These are phyloP conservation scores for Glossophaga mutica DNA, from an alignment of 2,797 vertebrate genomes.

Conservation along the genomic window DNA sequence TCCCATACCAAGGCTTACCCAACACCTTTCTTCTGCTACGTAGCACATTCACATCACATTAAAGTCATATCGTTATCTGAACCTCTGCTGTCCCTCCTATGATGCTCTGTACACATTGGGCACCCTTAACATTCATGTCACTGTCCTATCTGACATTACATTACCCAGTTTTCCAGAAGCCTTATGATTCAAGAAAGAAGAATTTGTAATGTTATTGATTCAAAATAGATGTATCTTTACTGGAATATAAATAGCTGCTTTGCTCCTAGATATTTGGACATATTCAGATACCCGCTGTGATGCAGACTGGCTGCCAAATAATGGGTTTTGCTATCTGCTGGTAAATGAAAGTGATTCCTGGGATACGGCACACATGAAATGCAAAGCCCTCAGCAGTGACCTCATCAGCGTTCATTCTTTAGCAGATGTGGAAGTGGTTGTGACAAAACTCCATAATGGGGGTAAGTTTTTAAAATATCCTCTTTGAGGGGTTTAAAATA, in stretches of 20 bases:
- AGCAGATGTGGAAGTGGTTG: slow-evolving; percentile 89
- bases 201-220: slow-evolving; percentile 36
- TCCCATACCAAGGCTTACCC: background rate
- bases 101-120: background rate
- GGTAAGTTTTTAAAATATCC: slow-evolving; percentile 79
- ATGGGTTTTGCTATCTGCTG: slow-evolving; percentile 90
- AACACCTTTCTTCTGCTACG: background rate
- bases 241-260: slow-evolving; percentile 62
- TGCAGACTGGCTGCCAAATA: slow-evolving; percentile 86
- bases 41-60: background rate
- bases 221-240: slow-evolving; percentile 15
- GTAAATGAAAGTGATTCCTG: slow-evolving; percentile 78
- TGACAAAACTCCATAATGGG: slow-evolving; percentile 85
- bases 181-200: slow-evolving; percentile 47
- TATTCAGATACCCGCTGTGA: slow-evolving; percentile 87
- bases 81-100: background rate
- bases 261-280: slow-evolving; percentile 82
- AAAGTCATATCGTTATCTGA: background rate
- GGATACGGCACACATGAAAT: slow-evolving; percentile 78
- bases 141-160: background rate
- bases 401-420: slow-evolving; percentile 92
- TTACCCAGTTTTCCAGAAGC: slow-evolving; percentile 47
- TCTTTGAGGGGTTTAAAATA: background rate
- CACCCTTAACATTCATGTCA: background rate
- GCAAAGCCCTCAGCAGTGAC: slow-evolving; percentile 76